phyloP scores from a whole-genome alignment of 2,888 invertebrate genomes.

The Tiliacea citrago region DNA sequence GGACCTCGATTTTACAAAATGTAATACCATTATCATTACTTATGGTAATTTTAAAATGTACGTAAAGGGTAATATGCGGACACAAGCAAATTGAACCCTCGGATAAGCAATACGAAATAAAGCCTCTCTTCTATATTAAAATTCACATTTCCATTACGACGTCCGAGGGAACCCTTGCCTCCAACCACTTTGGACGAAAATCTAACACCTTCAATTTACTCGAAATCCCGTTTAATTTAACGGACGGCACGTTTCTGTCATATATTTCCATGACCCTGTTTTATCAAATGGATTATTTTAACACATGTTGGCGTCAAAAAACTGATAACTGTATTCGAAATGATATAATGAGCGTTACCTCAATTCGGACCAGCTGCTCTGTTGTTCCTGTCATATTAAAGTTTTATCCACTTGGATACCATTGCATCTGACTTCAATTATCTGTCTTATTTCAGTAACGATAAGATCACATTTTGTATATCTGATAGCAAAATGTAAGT shows the following conservation, averaged over 20 bases:
- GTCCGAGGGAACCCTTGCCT: conserved; percentile 61
- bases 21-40: conserved; percentile 59
- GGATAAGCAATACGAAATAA: conserved; percentile 64
- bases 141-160: conserved; percentile 67
- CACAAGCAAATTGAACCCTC: conserved; percentile 50
- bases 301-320: conserved; percentile 71
- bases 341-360: conserved; percentile 71
- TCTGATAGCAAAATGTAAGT: conserved; percentile 45
- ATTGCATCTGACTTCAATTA: conserved; percentile 25
- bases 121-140: conserved; percentile 57
- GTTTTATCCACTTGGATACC: conserved; percentile 49
- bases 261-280: conserved; percentile 71
- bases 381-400: conserved; percentile 69
- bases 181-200: conserved; percentile 70
- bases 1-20: conserved; percentile 46
- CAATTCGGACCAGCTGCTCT: conserved; percentile 62
- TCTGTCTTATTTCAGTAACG: conserved; percentile 24
- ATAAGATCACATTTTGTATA: conserved; percentile 48
- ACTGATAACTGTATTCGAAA: conserved; percentile 72
- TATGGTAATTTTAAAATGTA: conserved; percentile 63
- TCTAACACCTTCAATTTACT: conserved; percentile 84
- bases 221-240: conserved; percentile 83
- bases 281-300: conserved; percentile 81
- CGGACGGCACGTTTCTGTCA: conserved; percentile 79
- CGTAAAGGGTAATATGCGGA: conserved; percentile 60